phyloP scores from a whole-genome alignment of 2,888 invertebrate genomes.

The Trimorus sp. region DNA sequence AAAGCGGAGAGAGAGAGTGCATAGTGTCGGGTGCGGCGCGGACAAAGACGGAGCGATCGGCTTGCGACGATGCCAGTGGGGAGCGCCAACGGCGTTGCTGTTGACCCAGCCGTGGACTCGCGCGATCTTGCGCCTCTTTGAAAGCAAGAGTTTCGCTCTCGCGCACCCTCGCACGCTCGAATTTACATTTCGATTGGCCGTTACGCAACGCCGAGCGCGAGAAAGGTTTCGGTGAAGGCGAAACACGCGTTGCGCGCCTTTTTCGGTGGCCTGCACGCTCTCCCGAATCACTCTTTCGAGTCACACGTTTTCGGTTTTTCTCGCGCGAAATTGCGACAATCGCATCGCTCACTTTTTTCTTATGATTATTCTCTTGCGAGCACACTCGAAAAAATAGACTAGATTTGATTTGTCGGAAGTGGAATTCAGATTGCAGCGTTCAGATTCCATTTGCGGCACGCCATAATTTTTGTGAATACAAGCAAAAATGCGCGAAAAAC shows the following conservation, averaged over 20 bases:
- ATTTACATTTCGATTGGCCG: constrained; percentile 59
- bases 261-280: too few relatives aligned
- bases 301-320: too few relatives aligned
- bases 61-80: constrained; percentile 73
- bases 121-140: constrained; percentile 71
- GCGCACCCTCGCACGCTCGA: constrained; percentile 52
- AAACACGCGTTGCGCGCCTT: constrained; percentile 2
- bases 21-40: constrained; percentile 2
- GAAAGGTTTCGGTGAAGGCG: constrained; percentile 61
- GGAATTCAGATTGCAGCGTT: too few relatives aligned
- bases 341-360: too few relatives aligned
- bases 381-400: too few relatives aligned
- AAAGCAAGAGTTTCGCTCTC: constrained; percentile 74
- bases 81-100: constrained; percentile 81
- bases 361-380: too few relatives aligned
- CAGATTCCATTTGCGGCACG: too few relatives aligned
- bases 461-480: too few relatives aligned
- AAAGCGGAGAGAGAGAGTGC: constrained; percentile 44
- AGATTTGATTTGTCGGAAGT: too few relatives aligned
- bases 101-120: constrained; percentile 77
- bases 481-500: too few relatives aligned
- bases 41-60: constrained; percentile 27
- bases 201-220: constrained; percentile 46
- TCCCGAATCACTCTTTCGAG: too few relatives aligned
- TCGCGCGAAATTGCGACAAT: too few relatives aligned